Evolutionary conservation across 2,888 invertebrate genomes (phyloP).

Genomic region (Pseudococcus longispinus): DNA sequence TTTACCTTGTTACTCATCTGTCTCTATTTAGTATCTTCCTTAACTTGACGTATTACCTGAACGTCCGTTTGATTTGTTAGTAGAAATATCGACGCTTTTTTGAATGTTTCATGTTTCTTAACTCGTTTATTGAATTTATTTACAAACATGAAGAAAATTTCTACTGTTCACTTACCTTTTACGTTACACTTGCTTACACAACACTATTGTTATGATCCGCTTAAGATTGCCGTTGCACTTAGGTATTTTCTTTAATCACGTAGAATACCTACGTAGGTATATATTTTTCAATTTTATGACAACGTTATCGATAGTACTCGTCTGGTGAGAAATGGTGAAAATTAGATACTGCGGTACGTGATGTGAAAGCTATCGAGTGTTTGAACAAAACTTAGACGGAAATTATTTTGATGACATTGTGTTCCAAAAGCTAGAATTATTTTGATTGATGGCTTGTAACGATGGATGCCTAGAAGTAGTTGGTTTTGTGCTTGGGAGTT

Average conservation of each 20-base stretch:
- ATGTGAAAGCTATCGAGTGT: not conserved
- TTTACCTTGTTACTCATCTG: not conserved
- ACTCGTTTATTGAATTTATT: constrained; percentile 1
- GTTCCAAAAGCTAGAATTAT: not conserved
- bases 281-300: not conserved
- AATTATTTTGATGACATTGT: not conserved
- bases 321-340: not conserved
- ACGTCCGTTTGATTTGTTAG: not conserved
- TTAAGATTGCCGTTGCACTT: not conserved
- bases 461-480: not conserved
- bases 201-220: not conserved
- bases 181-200: not conserved
- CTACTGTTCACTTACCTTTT: not conserved
- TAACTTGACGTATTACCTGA: not conserved
- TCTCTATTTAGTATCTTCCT: not conserved
- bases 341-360: not conserved
- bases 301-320: not conserved
- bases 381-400: not conserved
- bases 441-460: not conserved
- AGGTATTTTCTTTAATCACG: not conserved
- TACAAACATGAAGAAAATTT: not conserved
- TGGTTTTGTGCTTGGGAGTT: not conserved
- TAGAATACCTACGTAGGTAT: not conserved
- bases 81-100: not conserved
- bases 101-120: not conserved